These are phyloP conservation scores for Coryphaenoides rupestris DNA, from an alignment of 2,113 vertebrate species.

Conservation along the genomic window DNA sequence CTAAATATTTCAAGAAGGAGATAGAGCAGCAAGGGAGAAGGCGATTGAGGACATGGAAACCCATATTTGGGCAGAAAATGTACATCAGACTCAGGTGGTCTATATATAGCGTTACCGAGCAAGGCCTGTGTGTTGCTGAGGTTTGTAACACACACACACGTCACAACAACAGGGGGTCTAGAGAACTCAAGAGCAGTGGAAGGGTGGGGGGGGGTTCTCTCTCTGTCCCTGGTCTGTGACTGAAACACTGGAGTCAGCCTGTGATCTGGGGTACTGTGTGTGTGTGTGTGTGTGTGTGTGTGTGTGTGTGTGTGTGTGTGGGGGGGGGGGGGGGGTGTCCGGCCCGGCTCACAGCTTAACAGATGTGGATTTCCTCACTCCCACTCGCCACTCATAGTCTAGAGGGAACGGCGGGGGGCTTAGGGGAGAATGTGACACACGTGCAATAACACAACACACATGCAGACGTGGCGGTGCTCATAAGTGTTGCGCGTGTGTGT, in stretches of 20 bases:
- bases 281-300: too few relatives aligned
- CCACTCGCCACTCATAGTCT: constrained; percentile 16
- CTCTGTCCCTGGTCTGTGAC: constrained; percentile 4
- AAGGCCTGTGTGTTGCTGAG: too few relatives aligned
- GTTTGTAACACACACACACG: too few relatives aligned
- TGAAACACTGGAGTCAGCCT: constrained; percentile 23
- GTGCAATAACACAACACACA: background rate
- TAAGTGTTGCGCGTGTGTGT: too few relatives aligned
- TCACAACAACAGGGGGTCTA: too few relatives aligned
- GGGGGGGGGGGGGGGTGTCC: background rate
- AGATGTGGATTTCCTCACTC: constrained; percentile 41
- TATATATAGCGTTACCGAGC: too few relatives aligned
- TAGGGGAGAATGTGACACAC: constrained; percentile 7
- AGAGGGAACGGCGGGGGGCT: constrained; percentile 10
- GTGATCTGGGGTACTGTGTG: too few relatives aligned
- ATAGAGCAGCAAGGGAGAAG: background rate
- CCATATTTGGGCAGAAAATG: constrained; percentile 1
- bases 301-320: too few relatives aligned
- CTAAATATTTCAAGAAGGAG: too few relatives aligned
- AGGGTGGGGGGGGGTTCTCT: too few relatives aligned
- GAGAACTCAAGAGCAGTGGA: too few relatives aligned
- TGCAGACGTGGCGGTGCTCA: background rate
- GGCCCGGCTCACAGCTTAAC: constrained; percentile 20
- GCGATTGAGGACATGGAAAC: background rate
- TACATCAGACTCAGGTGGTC: too few relatives aligned